Evolutionary conservation across 2,888 invertebrate genomes (phyloP).

Genomic region (Halictus ligatus): DNA sequence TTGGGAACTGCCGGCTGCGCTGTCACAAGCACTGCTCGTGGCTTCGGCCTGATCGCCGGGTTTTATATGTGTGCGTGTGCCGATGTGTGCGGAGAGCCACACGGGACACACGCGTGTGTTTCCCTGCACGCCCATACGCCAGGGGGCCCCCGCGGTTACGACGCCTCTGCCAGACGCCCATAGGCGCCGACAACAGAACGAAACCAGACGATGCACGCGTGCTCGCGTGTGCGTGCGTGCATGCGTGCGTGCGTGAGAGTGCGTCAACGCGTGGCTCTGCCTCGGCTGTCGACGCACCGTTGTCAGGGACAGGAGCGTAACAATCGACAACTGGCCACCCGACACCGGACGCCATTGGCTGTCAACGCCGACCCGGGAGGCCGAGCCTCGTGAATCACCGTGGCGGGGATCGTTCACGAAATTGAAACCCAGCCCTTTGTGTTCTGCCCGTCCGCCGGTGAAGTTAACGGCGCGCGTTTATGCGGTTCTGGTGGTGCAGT

Average conservation of each 20-base stretch:
- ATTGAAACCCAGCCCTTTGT: background rate
- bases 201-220: conserved; percentile 11
- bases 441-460: background rate
- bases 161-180: conserved; percentile 30
- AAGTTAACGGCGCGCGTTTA: background rate
- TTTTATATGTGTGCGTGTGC: conserved; percentile 47
- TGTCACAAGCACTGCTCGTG: conserved; percentile 68
- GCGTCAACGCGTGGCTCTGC: conserved; percentile 32
- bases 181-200: conserved; percentile 20
- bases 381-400: background rate
- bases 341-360: conserved; percentile 8
- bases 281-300: background rate
- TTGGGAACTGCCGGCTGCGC: conserved; percentile 39
- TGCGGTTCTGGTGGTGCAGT: background rate
- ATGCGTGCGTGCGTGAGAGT: background rate
- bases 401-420: background rate
- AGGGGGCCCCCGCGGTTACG: conserved; percentile 50
- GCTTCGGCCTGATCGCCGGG: conserved; percentile 56
- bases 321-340: background rate
- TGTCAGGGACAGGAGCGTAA: conserved; percentile 47
- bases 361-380: background rate
- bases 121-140: conserved; percentile 55
- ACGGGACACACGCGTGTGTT: background rate
- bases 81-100: background rate
- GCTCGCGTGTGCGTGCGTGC: conserved; percentile 56